Base-by-base conservation (phyloP, 1,140 invertebrate species). In the Drosophila bocqueti region DNA sequence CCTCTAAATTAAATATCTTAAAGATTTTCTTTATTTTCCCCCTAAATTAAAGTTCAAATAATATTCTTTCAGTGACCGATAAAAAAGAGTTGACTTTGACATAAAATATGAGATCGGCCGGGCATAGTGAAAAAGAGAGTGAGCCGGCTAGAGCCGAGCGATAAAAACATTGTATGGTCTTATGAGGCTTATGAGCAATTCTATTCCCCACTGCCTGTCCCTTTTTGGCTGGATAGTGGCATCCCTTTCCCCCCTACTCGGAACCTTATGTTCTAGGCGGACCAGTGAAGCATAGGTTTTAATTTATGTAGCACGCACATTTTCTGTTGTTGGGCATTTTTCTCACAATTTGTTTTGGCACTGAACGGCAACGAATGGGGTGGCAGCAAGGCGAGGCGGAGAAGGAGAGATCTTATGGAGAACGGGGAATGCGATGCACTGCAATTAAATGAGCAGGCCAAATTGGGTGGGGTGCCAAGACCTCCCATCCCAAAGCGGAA, bases 261-360 rank as follows among this genome's bases (percentile, higher is more conserved):
- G 6, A 50, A 34, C 64, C 67, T 31, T 68, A 57, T 71, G 47
- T 68, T 78, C 79, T 80, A 21, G 75, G 65, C 49, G 63, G 85
- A 69, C 77, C 83, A 89, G 65, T 87, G 83, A 87, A 81, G 83
- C 83, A 89, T 89, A 89, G 83, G 68, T 89, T 87, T 87, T 87
- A 87, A 87, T 89, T 90, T 89, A 90, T 90, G 85, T 89, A 58
- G 85, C 85, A 89, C 85, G 85, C 85, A 89, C 85, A 89, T 89
- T 89, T 90, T 85, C 74, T 85, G 85, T 89, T 81, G 71, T 79
- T 82, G 61, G 50, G 67, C 74, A 64, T 83, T 89, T 87, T 87
- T 87, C 84, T 89, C 84, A 87, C 84, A 87, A 87, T 87, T 87
- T 87, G 84, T 89, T 87, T 87, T 78, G 84, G 84, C 84, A 84